Base-by-base conservation (phyloP, 1,140 invertebrate genomes). In the Magallana gigas region DNA sequence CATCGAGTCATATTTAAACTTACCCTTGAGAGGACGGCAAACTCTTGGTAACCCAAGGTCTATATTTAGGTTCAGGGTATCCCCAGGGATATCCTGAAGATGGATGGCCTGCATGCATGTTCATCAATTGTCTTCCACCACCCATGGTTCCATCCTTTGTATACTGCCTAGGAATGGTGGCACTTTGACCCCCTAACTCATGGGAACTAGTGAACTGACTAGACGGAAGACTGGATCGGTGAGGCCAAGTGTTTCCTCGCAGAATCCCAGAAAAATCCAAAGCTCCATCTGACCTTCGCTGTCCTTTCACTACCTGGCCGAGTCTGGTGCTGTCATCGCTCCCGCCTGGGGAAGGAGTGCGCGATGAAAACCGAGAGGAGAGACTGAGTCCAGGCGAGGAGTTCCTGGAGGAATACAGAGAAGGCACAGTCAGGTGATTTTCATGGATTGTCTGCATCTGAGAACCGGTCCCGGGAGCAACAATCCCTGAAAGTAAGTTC, bases 281-380 rank as follows among this genome's bases (percentile, higher is more conserved):
- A 18, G 92, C 92, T 8, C 93, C 93, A 56, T 94, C 93, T 59
- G 92, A 93, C 29, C 91, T 87, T 29, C 92, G 87, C 62, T 94
- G 93, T 16, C 90, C 64, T 80, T 92, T 89, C 12, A 56, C 92
- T n/a, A 88, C 57, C 48, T 86, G 84, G 57, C 84, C 29, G 16
- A 80, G 85, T 64, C 58, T 57, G n/a, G 86, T 29, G 56, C 60
- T 57, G 2, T 88, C 85, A 64, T 88, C 85, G 64, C 87, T 60
- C 60, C 84, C 11, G 36, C 82, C 29, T 11, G 88, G 86, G 9
- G 88, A 89, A 12, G 88, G 88, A 4, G 88, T 89, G 3, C 88
- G 83, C 6, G 85, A 87, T 7, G 29, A 87, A 48, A 84, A 87
- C n/a, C 85, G 29, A 18, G 80, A 76, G 18, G 91, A 91, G 56